phyloP scores from a whole-genome alignment of 1,140 invertebrate genomes.

The Chionoecetes opilio region DNA sequence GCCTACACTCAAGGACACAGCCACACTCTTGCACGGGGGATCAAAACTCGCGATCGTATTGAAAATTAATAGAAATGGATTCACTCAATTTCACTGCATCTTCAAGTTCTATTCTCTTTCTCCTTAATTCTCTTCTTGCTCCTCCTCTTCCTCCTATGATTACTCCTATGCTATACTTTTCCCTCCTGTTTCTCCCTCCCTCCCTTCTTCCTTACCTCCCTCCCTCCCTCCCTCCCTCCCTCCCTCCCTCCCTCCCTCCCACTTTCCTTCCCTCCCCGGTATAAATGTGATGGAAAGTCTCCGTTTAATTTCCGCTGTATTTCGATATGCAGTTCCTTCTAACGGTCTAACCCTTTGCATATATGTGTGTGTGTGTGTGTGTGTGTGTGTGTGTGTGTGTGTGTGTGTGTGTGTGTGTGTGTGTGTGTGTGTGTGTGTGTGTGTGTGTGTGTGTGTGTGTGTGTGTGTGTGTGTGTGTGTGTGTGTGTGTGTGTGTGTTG shows the following conservation, averaged over 20 bases:
- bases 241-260: not conserved
- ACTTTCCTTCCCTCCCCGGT: not conserved
- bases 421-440: too few relatives aligned
- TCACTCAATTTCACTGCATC: not conserved
- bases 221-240: not conserved
- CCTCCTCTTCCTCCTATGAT: not conserved
- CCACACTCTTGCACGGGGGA: too few relatives aligned
- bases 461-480: too few relatives aligned
- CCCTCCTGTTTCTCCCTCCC: too few relatives aligned
- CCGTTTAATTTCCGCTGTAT: not conserved
- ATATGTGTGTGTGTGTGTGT: constrained; percentile 4
- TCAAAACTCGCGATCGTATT: too few relatives aligned
- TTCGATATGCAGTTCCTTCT: not conserved
- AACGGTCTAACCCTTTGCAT: not conserved
- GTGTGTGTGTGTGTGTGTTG: too few relatives aligned
- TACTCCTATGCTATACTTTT: too few relatives aligned
- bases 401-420: too few relatives aligned
- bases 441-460: too few relatives aligned
- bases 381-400: not conserved
- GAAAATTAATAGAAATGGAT: too few relatives aligned
- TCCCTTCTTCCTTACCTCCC: not conserved
- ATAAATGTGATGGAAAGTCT: not conserved
- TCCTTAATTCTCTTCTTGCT: not conserved
- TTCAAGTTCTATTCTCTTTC: not conserved
- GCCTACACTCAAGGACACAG: too few relatives aligned